Evolutionary conservation across 2,888 invertebrate genomes (phyloP).

Genomic region (Drosophila picticornis): DNA sequence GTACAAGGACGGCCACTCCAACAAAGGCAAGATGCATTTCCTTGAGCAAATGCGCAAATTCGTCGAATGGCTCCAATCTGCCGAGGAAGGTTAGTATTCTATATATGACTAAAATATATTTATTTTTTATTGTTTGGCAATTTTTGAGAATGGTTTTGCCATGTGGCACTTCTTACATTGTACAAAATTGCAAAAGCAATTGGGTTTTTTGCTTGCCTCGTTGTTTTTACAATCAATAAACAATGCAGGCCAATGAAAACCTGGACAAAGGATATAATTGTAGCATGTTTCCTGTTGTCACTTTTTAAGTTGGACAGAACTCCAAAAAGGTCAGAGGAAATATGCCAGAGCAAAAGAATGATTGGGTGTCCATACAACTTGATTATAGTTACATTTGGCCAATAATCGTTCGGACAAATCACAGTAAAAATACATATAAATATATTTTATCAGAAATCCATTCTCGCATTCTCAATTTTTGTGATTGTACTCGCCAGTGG

Average conservation of each 20-base stretch:
- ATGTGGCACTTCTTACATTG: constrained; percentile 57
- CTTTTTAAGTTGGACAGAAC: constrained; percentile 29
- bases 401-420: constrained; percentile 72
- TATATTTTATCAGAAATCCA: background rate
- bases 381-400: constrained; percentile 73
- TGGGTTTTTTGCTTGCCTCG: constrained; percentile 83
- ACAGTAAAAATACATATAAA: background rate
- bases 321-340: constrained; percentile 41
- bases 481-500: constrained; percentile 15
- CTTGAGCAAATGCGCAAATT: constrained; percentile 99
- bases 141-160: constrained; percentile 70
- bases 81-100: constrained; percentile 90
- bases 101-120: background rate
- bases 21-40: constrained; percentile 98
- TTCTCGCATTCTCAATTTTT: background rate
- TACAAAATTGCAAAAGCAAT: constrained; percentile 79
- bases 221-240: constrained; percentile 62
- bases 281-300: constrained; percentile 40
- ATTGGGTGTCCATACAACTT: constrained; percentile 81
- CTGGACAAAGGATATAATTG: constrained; percentile 55
- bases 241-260: constrained; percentile 82
- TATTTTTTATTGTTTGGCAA: constrained; percentile 42
- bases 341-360: constrained; percentile 69
- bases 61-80: constrained; percentile 98
- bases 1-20: constrained; percentile 97